Evolutionary conservation across 2,888 invertebrate species (phyloP), one percentile per base, ranked within the genome.

Genomic region (Macroteleia sp.): DNA sequence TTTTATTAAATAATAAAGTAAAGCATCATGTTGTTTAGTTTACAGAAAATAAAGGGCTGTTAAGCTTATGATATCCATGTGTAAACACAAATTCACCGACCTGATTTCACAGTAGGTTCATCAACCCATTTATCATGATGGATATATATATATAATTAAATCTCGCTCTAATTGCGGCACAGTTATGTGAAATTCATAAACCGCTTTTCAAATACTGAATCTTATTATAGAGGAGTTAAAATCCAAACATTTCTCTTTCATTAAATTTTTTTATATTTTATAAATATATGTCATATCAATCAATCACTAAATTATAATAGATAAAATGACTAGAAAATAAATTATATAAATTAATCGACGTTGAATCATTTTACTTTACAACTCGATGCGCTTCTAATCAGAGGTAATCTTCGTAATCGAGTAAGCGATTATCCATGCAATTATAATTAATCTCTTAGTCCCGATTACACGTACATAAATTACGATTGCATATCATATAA

Each of bases 381-480:
- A 56, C n/a, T 48, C 19, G 19, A 0, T 20, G 9, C 9, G 9
- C 9, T 36, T 61, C 50, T 70, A 46, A 71, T 71, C 42, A 28
- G 36, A 61, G 32, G 17, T 61, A 61, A 70, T 70, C 28, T 36
- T 28, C 2, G 36, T 41, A 70, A 50, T 61, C 34, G 39, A 57
- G 19, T 62, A 22, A 50, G 44, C 32, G 57, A 54, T 57, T 62
- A 64, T 57, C 30, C 10, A 12, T 48, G 42, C 62, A 64, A 48
- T 64, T 73, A 73, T 73, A 73, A 73, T 64, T 73, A 73, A 73
- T 64, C 64, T 46, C 17, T 8, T 20, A 32, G 17, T 32, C 20
- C 34, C 19, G 54, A 73, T 73, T 34, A 57, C 41, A 56, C 39
- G 30, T 48, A 28, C 64, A 73, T 73, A 73, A 73, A 73, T 73